Percentiles rank a stretch among this genome's conserved stretches.
Evolutionary conservation across 2,797 vertebrate genomes (phyloP).

Genomic region (Odontamblyopus rebecca): DNA sequence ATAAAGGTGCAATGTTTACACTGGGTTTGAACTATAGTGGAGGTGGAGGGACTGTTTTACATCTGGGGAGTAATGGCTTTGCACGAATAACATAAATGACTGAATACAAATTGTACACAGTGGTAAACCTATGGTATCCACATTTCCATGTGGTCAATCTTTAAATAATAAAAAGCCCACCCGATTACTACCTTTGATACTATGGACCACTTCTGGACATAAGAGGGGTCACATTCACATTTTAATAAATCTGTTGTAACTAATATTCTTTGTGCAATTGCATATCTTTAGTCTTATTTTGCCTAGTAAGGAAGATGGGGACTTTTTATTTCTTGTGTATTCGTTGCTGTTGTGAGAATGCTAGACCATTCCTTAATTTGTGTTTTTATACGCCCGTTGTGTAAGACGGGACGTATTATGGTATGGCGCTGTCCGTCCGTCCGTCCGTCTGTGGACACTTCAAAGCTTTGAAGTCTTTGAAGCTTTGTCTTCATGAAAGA

Average conservation of each 20-base stretch:
- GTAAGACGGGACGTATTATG: too few species aligned
- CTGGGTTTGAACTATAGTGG: background rate
- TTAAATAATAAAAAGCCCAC: too few species aligned
- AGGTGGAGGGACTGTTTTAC: background rate
- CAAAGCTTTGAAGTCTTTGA: too few species aligned
- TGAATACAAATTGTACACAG: background rate
- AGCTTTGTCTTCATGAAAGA: too few species aligned
- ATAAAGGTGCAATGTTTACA: constrained; percentile 16
- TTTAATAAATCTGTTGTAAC: background rate
- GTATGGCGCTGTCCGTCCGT: too few species aligned
- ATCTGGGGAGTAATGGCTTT: background rate
- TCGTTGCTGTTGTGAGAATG: too few species aligned
- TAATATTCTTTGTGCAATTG: background rate
- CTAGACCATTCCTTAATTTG: too few species aligned
- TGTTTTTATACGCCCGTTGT: too few species aligned
- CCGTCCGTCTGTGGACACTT: too few species aligned
- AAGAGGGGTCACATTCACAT: background rate
- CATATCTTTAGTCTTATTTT: background rate
- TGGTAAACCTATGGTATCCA: background rate
- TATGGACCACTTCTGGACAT: background rate
- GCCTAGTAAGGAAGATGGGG: background rate
- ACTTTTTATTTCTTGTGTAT: background rate
- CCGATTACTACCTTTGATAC: background rate
- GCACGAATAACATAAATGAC: background rate
- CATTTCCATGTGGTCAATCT: too few species aligned